A percentile compares a stretch with the other conserved stretches of the same genome.
Evolutionary conservation across 1,140 invertebrate genomes (phyloP).

Genomic region (Drosophila eugracilis): DNA sequence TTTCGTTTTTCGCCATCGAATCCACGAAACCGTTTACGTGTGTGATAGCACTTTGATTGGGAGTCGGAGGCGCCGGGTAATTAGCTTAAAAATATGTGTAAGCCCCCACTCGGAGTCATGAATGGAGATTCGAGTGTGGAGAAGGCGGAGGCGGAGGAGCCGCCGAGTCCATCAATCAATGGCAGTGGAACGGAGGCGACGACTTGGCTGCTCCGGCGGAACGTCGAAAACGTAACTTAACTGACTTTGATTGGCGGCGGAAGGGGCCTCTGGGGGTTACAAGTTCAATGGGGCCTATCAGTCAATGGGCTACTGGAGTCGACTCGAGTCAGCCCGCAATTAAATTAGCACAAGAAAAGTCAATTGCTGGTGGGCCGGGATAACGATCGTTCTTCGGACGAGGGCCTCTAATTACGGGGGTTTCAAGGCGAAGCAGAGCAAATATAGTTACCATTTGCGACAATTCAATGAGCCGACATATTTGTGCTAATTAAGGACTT

Average conservation of each 20-base stretch:
- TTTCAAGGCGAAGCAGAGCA: background rate
- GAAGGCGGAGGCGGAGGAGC: background rate
- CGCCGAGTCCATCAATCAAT: slow-evolving; percentile 47
- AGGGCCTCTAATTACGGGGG: background rate
- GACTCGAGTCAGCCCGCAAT: slow-evolving; percentile 27
- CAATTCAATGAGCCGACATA: too few species aligned
- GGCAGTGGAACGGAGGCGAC: slow-evolving; percentile 10
- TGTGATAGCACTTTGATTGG: slow-evolving; percentile 24
- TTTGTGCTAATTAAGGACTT: background rate
- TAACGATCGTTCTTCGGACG: background rate
- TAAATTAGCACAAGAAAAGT: slow-evolving; percentile 34
- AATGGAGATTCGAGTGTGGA: too few species aligned
- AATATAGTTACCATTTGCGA: background rate
- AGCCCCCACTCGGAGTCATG: background rate
- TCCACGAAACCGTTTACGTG: slow-evolving; percentile 20
- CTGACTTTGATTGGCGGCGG: slow-evolving; percentile 26
- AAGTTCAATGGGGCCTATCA: slow-evolving; percentile 40
- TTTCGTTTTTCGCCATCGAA: slow-evolving; percentile 24
- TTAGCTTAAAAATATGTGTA: slow-evolving; percentile 47
- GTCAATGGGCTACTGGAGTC: slow-evolving; percentile 37
- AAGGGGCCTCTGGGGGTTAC: background rate
- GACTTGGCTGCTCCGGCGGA: slow-evolving; percentile 16
- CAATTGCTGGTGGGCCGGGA: slow-evolving; percentile 5
- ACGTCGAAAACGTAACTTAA: slow-evolving; percentile 9
- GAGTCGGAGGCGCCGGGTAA: slow-evolving; percentile 53